phyloP scores from a whole-genome alignment of 1,140 invertebrate genomes.

The Pollicipes pollicipes region DNA sequence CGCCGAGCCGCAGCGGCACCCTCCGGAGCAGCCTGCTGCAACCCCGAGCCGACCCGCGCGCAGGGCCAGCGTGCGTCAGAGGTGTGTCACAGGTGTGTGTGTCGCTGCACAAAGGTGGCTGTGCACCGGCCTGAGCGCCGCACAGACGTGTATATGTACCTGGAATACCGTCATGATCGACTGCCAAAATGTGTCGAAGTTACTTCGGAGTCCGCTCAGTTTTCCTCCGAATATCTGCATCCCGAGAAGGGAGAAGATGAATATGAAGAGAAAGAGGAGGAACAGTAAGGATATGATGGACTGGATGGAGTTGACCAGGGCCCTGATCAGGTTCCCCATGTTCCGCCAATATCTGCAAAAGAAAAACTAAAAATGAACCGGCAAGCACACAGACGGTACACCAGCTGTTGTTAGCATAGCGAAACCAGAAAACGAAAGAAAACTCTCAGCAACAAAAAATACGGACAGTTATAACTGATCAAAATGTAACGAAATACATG shows the following conservation, averaged over 20 bases:
- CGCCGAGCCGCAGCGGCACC: too few relatives aligned
- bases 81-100: too few relatives aligned
- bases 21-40: too few relatives aligned
- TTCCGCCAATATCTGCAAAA: conserved; percentile 85
- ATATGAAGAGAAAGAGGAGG: conserved; percentile 48
- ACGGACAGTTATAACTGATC: too few relatives aligned
- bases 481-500: too few relatives aligned
- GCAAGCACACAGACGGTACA: not conserved
- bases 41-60: too few relatives aligned
- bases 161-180: conserved; percentile 96
- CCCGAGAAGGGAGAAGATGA: conserved; percentile 48
- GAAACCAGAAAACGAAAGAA: too few relatives aligned
- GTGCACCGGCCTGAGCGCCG: too few relatives aligned
- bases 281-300: conserved; percentile 46
- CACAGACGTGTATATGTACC: conserved; percentile 33
- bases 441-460: too few relatives aligned
- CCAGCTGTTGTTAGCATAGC: too few relatives aligned
- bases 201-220: conserved; percentile 89
- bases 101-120: too few relatives aligned
- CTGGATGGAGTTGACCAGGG: conserved; percentile 93
- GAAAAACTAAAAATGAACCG: conserved; percentile 7
- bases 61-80: too few relatives aligned
- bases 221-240: conserved; percentile 78
- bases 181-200: conserved; percentile 98
- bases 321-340: conserved; percentile 91